phyloP scores from a whole-genome alignment of 2,113 vertebrate genomes.

The Oreochromis niloticus region DNA sequence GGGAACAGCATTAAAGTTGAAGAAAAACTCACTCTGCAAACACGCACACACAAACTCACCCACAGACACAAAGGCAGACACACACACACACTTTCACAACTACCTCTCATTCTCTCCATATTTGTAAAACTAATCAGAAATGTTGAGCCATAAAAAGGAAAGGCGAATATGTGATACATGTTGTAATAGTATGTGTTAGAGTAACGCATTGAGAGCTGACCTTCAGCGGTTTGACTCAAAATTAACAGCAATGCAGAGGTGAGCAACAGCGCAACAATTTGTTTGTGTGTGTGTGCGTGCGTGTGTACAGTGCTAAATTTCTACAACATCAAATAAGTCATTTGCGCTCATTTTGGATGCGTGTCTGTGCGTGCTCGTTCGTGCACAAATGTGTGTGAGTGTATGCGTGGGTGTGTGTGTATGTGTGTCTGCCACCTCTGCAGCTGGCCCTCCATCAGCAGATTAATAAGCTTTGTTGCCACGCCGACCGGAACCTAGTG shows the following conservation, averaged over 20 bases:
- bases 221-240: constrained; percentile 33
- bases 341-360: constrained; percentile 61
- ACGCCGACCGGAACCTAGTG: constrained; percentile 99
- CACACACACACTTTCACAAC: constrained; percentile 4
- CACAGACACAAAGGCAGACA: not conserved
- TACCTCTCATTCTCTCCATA: constrained; percentile 38
- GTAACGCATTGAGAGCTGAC: constrained; percentile 30
- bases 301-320: not conserved
- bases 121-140: constrained; percentile 84
- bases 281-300: constrained; percentile 54
- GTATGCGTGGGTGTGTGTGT: constrained; percentile 22
- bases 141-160: constrained; percentile 36
- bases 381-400: constrained; percentile 80
- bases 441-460: constrained; percentile 99
- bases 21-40: constrained; percentile 71
- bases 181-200: not conserved
- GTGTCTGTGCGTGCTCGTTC: constrained; percentile 29
- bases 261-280: constrained; percentile 39
- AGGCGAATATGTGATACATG: constrained; percentile 5
- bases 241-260: constrained; percentile 22
- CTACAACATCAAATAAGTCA: constrained; percentile 5
- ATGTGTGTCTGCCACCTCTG: constrained; percentile 88
- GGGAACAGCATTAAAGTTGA: constrained; percentile 99
- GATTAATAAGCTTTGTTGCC: constrained; percentile 99
- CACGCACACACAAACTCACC: constrained; percentile 28